Percentiles rank a stretch among this genome's conserved stretches.
These are phyloP conservation scores for Chaenocephalus aceratus DNA, from an alignment of 2,113 vertebrate genomes.

Conservation along the genomic window DNA sequence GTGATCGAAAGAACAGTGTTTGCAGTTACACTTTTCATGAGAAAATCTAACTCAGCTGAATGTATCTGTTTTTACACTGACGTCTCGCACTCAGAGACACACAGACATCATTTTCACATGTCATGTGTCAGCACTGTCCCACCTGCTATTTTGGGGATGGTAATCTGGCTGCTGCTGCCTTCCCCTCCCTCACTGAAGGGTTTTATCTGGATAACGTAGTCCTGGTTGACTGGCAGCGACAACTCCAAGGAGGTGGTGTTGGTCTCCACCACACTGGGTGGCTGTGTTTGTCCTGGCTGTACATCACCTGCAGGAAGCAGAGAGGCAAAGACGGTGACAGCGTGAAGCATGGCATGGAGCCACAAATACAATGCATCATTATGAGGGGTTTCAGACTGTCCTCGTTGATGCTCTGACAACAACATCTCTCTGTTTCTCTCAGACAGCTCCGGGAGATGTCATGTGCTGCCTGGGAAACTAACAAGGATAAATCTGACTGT, in stretches of 20 bases:
- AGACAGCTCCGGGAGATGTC: slow-evolving; percentile 20
- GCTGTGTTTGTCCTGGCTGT: slow-evolving; percentile 92
- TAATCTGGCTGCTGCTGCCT: slow-evolving; percentile 95
- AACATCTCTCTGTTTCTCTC: slow-evolving; percentile 15
- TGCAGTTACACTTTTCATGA: background rate
- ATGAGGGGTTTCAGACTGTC: background rate
- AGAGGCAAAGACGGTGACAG: slow-evolving; percentile 9
- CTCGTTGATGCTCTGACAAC: slow-evolving; percentile 16
- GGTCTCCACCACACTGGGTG: slow-evolving; percentile 91
- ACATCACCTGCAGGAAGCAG: slow-evolving; percentile 88
- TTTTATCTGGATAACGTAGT: slow-evolving; percentile 95
- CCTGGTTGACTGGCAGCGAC: slow-evolving; percentile 91
- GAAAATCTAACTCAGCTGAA: background rate
- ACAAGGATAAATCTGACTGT: slow-evolving; percentile 30
- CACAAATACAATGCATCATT: background rate
- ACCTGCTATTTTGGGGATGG: slow-evolving; percentile 90
- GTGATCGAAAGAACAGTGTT: background rate
- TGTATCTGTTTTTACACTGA: background rate
- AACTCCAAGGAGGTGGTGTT: slow-evolving; percentile 95
- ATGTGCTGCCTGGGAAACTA: slow-evolving; percentile 25
- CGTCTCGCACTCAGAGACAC: background rate
- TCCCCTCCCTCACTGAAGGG: slow-evolving; percentile 96
- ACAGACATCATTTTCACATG: background rate
- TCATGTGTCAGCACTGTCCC: slow-evolving; percentile 5
- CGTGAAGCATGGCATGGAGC: background rate